Percentiles rank a stretch among this genome's conserved stretches.
Evolutionary conservation across 2,113 vertebrate species (phyloP).

Genomic region (Xiphophorus hellerii): DNA sequence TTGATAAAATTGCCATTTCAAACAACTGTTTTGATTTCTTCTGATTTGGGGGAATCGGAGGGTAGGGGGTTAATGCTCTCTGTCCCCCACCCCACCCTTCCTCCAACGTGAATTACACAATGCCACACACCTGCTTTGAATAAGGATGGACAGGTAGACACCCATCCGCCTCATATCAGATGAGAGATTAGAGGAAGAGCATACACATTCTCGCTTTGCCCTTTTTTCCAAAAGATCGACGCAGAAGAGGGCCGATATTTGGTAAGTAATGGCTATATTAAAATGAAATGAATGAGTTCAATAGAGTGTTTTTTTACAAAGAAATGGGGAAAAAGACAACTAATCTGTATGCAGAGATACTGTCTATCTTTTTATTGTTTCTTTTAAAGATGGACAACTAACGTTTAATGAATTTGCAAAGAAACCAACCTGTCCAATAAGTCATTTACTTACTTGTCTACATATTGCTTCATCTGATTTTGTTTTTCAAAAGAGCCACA

Average conservation of each 20-base stretch:
- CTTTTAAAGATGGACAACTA: neutral
- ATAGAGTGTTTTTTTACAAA: neutral
- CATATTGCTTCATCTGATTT: neutral
- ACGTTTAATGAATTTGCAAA: neutral
- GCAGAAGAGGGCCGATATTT: neutral
- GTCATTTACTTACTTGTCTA: too few relatives aligned
- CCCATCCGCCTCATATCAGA: slow-evolving; percentile 18
- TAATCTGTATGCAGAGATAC: slow-evolving; percentile 3
- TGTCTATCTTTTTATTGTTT: neutral
- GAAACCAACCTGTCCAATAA: neutral
- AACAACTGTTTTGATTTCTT: too few relatives aligned
- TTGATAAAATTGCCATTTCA: neutral
- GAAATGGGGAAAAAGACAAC: neutral
- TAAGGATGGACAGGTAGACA: slow-evolving; percentile 15
- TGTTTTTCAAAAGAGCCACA: neutral
- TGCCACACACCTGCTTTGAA: slow-evolving; percentile 30
- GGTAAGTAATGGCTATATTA: slow-evolving; percentile 40
- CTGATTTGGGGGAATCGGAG: neutral
- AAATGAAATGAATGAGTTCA: neutral
- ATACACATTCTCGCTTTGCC: neutral
- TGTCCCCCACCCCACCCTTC: neutral
- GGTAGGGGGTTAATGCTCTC: too few relatives aligned
- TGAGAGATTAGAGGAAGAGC: neutral
- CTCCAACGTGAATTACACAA: neutral
- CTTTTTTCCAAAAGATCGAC: neutral